Evolutionary conservation across 2,113 vertebrate genomes (phyloP).

Genomic region (Periophthalmus modestus): DNA sequence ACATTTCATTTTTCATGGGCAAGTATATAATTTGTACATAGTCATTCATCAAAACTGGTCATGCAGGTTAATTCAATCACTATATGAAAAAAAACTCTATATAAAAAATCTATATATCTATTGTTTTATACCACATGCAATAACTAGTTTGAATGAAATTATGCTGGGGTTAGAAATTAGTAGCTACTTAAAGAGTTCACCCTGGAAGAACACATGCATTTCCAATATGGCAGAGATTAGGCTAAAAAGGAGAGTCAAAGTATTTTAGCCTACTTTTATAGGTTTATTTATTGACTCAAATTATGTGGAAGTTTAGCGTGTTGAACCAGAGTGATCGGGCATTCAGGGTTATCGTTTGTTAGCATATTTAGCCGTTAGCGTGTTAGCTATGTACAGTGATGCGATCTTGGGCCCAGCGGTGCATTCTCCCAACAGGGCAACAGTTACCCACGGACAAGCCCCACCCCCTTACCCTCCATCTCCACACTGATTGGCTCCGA

Average conservation of each 20-base stretch:
- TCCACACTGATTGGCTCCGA: slow-evolving; percentile 84
- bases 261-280: background rate
- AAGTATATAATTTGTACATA: background rate
- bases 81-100: background rate
- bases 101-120: slow-evolving; percentile 9
- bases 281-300: background rate
- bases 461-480: slow-evolving; percentile 87
- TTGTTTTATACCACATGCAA: slow-evolving; percentile 3
- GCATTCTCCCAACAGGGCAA: slow-evolving; percentile 69
- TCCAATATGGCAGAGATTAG: background rate
- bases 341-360: background rate
- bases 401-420: slow-evolving; percentile 70
- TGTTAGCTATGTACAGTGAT: slow-evolving; percentile 57
- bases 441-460: slow-evolving; percentile 57
- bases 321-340: slow-evolving; percentile 44
- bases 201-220: slow-evolving; percentile 37
- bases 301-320: background rate
- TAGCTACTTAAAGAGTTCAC: slow-evolving; percentile 57
- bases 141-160: slow-evolving; percentile 30
- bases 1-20: background rate
- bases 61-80: background rate
- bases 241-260: background rate
- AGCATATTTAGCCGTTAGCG: slow-evolving; percentile 55
- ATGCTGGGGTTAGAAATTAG: slow-evolving; percentile 54
- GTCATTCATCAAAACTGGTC: background rate